phyloP scores from a whole-genome alignment of 2,797 vertebrate genomes.

The Carapus acus region DNA sequence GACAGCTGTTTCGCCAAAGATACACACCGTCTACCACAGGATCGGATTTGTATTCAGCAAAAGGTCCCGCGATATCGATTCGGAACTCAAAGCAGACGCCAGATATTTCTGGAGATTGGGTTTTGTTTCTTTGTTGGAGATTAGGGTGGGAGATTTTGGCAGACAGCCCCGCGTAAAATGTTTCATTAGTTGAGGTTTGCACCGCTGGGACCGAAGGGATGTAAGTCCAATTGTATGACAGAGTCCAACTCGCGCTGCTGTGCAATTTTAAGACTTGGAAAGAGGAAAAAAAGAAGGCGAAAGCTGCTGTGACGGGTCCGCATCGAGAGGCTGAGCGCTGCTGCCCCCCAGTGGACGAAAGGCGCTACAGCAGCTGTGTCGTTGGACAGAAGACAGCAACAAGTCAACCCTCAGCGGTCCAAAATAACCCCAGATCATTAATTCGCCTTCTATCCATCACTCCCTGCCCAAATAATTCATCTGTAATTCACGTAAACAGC shows the following conservation, averaged over 20 bases:
- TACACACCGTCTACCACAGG: conserved; percentile 34
- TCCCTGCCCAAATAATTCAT: too few species aligned
- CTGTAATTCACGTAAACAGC: too few species aligned
- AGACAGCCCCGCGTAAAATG: conserved; percentile 40
- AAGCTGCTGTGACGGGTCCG: conserved; percentile 15
- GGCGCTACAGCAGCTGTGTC: conserved; percentile 3
- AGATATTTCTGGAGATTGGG: conserved; percentile 26
- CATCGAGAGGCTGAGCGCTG: conserved; percentile 46
- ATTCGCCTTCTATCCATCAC: too few species aligned
- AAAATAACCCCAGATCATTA: too few species aligned
- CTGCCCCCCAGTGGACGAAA: conserved; percentile 64
- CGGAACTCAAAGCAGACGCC: conserved; percentile 48
- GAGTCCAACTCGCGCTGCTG: conserved; percentile 13
- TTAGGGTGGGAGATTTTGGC: conserved; percentile 38
- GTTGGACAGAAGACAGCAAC: neutral
- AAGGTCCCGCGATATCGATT: conserved; percentile 33
- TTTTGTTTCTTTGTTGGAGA: conserved; percentile 34
- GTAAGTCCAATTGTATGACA: conserved; percentile 30
- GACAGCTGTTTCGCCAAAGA: conserved; percentile 49
- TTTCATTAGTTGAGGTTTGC: conserved; percentile 28
- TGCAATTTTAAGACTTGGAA: conserved; percentile 31
- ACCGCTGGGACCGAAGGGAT: neutral
- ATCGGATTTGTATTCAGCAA: conserved; percentile 54
- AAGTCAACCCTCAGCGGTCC: neutral
- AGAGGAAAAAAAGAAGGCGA: conserved; percentile 23